A percentile compares a stretch with the other conserved stretches of the same genome.
Evolutionary conservation across 2,888 invertebrate genomes (phyloP).

Genomic region (Idaea biselata): DNA sequence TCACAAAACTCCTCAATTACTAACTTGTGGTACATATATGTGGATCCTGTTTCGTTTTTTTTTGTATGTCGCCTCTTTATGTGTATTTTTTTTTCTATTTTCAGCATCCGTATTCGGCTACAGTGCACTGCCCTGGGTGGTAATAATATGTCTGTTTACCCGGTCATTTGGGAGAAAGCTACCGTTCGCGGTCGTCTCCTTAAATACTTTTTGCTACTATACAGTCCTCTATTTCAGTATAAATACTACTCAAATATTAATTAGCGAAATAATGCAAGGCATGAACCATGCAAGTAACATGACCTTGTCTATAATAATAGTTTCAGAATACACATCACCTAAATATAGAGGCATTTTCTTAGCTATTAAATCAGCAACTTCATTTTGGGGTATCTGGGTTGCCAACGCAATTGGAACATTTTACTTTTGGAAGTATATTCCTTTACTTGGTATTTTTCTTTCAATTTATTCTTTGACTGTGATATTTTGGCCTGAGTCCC

Average conservation of each 20-base stretch:
- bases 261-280: constrained; percentile 38
- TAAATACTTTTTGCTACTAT: constrained; percentile 29
- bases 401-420: constrained; percentile 43
- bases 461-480: constrained; percentile 22
- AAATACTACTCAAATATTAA: constrained; percentile 32
- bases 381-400: constrained; percentile 40
- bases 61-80: too few species aligned
- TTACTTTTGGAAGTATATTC: constrained; percentile 37
- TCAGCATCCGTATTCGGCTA: constrained; percentile 41
- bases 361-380: constrained; percentile 36
- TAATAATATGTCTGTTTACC: constrained; percentile 33
- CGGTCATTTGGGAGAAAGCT: constrained; percentile 34
- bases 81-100: constrained; percentile 27
- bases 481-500: constrained; percentile 36
- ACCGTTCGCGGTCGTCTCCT: constrained; percentile 31
- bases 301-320: constrained; percentile 30
- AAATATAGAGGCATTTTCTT: constrained; percentile 37
- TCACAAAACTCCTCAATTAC: not conserved
- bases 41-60: too few species aligned
- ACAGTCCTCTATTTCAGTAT: constrained; percentile 32
- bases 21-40: not conserved
- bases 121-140: constrained; percentile 38
- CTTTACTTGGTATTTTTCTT: constrained; percentile 27
- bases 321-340: constrained; percentile 37
- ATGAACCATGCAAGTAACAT: constrained; percentile 31